Percentiles rank a stretch among this genome's conserved stretches.
These are phyloP conservation scores for Charina bottae DNA, from an alignment of 2,113 vertebrate species.

Conservation along the genomic window DNA sequence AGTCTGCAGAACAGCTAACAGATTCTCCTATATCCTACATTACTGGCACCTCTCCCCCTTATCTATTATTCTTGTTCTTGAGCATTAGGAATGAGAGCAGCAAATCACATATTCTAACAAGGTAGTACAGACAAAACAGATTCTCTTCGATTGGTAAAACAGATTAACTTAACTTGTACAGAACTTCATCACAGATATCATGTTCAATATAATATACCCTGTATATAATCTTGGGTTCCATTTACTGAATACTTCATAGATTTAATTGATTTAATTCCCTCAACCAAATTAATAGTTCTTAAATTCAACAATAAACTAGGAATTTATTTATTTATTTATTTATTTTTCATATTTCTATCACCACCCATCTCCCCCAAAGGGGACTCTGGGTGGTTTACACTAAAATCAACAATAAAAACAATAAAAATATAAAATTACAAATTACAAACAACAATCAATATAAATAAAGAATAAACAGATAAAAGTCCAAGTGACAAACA, in stretches of 20 bases:
- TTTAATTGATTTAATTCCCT: neutral
- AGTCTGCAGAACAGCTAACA: neutral
- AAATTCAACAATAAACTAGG: neutral
- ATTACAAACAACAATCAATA: too few species aligned
- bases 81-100: neutral
- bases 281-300: neutral
- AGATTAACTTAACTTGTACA: neutral
- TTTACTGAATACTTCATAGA: neutral
- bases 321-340: too few species aligned
- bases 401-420: too few species aligned
- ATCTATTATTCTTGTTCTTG: neutral
- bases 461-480: too few species aligned
- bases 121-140: neutral
- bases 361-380: too few species aligned
- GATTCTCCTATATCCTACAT: neutral
- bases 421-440: too few species aligned
- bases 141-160: too few species aligned
- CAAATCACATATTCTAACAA: neutral
- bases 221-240: neutral
- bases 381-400: too few species aligned
- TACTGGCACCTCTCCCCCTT: neutral
- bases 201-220: neutral
- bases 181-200: neutral
- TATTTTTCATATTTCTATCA: too few species aligned
- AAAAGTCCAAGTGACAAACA: too few species aligned